phyloP scores from a whole-genome alignment of 2,113 vertebrate genomes.

The Megatriorchis doriae region DNA sequence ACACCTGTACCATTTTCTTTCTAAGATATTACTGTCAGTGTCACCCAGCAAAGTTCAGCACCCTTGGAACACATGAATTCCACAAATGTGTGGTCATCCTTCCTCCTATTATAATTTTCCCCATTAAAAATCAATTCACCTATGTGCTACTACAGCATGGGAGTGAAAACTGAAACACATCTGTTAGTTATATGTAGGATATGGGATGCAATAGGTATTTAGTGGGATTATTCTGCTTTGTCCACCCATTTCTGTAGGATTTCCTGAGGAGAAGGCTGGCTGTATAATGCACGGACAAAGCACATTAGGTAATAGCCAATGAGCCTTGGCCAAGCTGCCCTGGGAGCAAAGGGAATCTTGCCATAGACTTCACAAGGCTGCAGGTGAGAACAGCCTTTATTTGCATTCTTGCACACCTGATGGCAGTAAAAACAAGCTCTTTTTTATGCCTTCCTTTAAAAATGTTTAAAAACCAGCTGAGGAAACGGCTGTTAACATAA shows the following conservation, averaged over 20 bases:
- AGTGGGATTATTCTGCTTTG: neutral
- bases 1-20: neutral
- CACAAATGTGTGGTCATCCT: neutral
- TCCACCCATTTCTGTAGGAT: neutral
- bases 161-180: neutral
- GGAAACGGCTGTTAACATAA: slow-evolving; percentile 18
- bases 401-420: slow-evolving; percentile 20
- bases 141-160: neutral
- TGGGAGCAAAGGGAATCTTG: neutral
- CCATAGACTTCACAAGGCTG: neutral
- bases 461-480: neutral
- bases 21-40: neutral
- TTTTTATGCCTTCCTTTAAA: slow-evolving; percentile 9
- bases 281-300: neutral
- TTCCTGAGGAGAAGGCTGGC: neutral
- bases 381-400: slow-evolving; percentile 10
- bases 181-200: neutral
- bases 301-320: neutral
- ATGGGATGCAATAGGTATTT: neutral
- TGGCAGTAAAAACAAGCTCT: slow-evolving; percentile 30
- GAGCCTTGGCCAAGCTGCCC: neutral
- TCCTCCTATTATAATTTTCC: neutral
- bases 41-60: neutral
- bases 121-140: neutral
- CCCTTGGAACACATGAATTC: neutral